Conservation (phyloP, 2,888 invertebrate genomes). For the Sisyra terminalis region DNA sequence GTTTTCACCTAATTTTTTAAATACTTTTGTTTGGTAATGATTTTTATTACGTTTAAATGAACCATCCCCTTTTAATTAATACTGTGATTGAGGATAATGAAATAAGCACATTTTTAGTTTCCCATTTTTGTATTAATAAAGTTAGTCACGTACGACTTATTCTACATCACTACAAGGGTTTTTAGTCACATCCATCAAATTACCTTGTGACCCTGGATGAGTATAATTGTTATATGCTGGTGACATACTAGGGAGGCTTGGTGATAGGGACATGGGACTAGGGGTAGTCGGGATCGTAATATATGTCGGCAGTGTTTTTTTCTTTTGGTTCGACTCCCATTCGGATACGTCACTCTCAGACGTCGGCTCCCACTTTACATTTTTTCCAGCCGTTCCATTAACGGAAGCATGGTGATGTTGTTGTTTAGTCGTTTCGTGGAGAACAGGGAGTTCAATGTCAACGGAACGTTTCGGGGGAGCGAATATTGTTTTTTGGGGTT, state of each 20-base stretch:
- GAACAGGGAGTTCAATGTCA: slow-evolving; percentile 48
- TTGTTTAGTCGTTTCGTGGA: slow-evolving; percentile 39
- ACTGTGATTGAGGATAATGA: too few relatives aligned
- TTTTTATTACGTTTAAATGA: too few relatives aligned
- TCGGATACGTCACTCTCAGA: slow-evolving; percentile 46
- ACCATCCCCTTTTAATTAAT: too few relatives aligned
- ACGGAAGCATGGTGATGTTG: slow-evolving; percentile 8
- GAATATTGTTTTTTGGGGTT: slow-evolving; percentile 28
- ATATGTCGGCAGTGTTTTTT: slow-evolving; percentile 14
- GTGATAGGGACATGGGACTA: slow-evolving; percentile 38
- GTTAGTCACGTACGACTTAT: too few relatives aligned
- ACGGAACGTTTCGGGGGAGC: slow-evolving; percentile 35
- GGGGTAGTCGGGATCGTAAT: slow-evolving; percentile 27
- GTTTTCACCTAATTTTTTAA: too few relatives aligned
- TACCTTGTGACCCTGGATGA: too few relatives aligned
- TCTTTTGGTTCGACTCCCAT: slow-evolving; percentile 19
- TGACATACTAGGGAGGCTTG: slow-evolving; percentile 38
- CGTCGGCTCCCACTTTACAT: slow-evolving; percentile 41
- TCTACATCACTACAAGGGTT: too few relatives aligned
- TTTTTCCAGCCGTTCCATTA: slow-evolving; percentile 20
- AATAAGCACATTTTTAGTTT: too few relatives aligned
- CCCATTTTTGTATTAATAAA: too few relatives aligned
- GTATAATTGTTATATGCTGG: slow-evolving; percentile 26
- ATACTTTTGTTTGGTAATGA: too few relatives aligned
- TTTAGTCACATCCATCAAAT: too few relatives aligned